phyloP scores from a whole-genome alignment of 2,113 vertebrate genomes.

The Pygoscelis adeliae region DNA sequence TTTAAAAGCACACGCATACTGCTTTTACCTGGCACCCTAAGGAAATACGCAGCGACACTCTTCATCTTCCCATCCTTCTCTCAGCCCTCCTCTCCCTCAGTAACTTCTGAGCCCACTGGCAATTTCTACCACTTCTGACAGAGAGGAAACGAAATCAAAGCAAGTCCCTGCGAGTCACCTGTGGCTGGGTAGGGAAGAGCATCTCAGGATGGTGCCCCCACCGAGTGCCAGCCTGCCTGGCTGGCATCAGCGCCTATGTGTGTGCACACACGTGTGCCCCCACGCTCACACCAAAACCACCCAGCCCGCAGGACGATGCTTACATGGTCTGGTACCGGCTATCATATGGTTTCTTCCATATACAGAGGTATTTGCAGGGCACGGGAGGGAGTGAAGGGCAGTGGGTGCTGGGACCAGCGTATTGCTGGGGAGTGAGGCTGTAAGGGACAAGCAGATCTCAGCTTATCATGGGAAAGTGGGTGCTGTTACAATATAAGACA shows the following conservation, averaged over 20 bases:
- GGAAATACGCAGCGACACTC: neutral
- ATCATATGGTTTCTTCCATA: neutral
- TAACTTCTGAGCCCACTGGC: neutral
- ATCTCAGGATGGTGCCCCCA: neutral
- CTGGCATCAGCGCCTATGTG: neutral
- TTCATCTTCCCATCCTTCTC: neutral
- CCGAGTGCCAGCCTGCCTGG: neutral
- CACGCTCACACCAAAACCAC: neutral
- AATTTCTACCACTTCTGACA: neutral
- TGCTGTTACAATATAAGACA: neutral
- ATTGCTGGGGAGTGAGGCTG: neutral
- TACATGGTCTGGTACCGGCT: neutral
- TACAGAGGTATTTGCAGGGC: neutral
- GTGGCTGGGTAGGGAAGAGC: neutral
- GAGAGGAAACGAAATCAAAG: neutral
- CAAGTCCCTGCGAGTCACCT: accelerated
- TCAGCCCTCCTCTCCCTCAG: neutral
- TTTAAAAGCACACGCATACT: neutral
- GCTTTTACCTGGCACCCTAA: neutral
- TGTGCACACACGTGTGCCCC: neutral
- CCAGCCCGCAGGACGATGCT: too few relatives aligned
- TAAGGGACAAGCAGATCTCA: neutral
- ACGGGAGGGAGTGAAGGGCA: neutral
- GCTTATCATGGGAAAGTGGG: neutral
- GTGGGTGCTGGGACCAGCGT: neutral